These are phyloP conservation scores for Alectoris magna DNA, from an alignment of 2,797 vertebrate genomes.

Conservation along the genomic window DNA sequence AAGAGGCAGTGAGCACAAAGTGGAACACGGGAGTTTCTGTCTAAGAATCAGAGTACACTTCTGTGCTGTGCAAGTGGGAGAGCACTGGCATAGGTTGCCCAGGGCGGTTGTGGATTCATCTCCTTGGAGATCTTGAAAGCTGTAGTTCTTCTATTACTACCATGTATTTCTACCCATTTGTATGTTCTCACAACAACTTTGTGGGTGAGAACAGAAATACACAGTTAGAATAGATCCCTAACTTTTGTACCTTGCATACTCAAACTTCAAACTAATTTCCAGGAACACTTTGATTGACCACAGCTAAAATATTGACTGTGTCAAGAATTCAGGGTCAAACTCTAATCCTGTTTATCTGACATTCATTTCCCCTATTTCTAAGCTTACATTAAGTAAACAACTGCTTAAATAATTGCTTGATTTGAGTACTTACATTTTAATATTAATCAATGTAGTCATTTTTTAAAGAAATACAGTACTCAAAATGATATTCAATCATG, in stretches of 20 bases:
- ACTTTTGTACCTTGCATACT: neutral
- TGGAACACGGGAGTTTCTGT: too few relatives aligned
- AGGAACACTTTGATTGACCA: neutral
- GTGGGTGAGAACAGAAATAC: neutral
- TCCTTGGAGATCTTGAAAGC: neutral
- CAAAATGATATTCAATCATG: constrained; percentile 40
- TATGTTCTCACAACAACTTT: neutral
- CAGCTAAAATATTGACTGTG: neutral
- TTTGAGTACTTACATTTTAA: constrained; percentile 33
- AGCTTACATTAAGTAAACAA: constrained; percentile 27
- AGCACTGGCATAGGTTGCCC: too few relatives aligned
- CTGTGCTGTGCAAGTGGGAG: too few relatives aligned
- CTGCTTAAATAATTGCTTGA: constrained; percentile 55
- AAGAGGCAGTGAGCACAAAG: too few relatives aligned
- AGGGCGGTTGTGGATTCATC: too few relatives aligned
- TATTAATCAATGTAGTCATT: constrained; percentile 25
- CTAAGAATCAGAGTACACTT: too few relatives aligned
- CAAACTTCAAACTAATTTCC: neutral
- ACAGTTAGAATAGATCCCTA: neutral
- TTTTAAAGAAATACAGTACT: constrained; percentile 46
- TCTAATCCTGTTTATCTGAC: neutral
- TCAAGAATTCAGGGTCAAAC: neutral
- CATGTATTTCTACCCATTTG: neutral
- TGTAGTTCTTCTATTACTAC: neutral
- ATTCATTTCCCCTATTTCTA: neutral